Conservation (phyloP, 2,888 invertebrate species). For the Hylaea fasciaria region DNA sequence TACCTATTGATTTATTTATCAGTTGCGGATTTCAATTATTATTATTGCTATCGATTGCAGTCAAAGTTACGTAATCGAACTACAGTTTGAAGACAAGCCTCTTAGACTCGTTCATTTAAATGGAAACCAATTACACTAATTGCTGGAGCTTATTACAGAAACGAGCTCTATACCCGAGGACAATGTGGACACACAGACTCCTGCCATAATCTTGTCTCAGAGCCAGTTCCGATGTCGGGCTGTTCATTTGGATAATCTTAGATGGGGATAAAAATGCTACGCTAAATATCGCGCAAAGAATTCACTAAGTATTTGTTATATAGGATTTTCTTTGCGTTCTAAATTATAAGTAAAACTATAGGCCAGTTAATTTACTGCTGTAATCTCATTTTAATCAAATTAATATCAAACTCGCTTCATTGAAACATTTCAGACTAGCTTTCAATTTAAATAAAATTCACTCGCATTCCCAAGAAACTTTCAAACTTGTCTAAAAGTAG, state of each 20-base stretch:
- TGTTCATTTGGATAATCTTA: too few species aligned
- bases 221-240: too few species aligned
- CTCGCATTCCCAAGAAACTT: slow-evolving; percentile 2
- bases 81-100: not conserved
- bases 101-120: slow-evolving; percentile 8
- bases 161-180: slow-evolving; percentile 4
- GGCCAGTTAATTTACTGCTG: slow-evolving; percentile 8
- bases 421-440: slow-evolving; percentile 5
- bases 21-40: too few species aligned
- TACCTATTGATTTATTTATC: not conserved
- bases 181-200: slow-evolving; percentile 16
- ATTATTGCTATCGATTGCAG: too few species aligned
- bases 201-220: too few species aligned
- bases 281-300: too few species aligned
- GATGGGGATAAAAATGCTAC: not conserved
- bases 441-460: slow-evolving; percentile 16
- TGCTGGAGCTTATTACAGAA: slow-evolving; percentile 7
- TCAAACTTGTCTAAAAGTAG: slow-evolving; percentile 16
- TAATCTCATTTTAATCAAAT: slow-evolving; percentile 26
- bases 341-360: slow-evolving; percentile 5
- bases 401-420: slow-evolving; percentile 24
- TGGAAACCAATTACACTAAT: slow-evolving; percentile 19
- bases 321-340: not conserved
- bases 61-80: too few species aligned
- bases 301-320: too few species aligned